A percentile compares a stretch with the other conserved stretches of the same genome.
phyloP scores from a whole-genome alignment of 2,888 invertebrate species.

The Panzeria rudis region DNA sequence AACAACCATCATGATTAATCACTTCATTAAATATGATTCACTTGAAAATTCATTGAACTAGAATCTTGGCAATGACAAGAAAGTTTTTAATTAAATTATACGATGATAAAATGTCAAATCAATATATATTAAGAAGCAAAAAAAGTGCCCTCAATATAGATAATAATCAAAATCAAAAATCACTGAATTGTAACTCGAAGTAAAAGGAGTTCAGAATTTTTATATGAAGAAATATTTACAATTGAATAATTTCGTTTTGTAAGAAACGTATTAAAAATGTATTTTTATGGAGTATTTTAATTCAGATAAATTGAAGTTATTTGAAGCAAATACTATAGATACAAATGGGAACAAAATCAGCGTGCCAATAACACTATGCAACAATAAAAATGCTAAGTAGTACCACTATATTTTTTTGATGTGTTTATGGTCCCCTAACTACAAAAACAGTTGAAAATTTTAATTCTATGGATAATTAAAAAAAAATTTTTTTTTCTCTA shows the following conservation, averaged over 20 bases:
- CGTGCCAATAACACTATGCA: too few relatives aligned
- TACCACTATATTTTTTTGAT: too few relatives aligned
- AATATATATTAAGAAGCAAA: background rate
- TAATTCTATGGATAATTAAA: too few relatives aligned
- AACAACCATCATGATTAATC: slow-evolving; percentile 22
- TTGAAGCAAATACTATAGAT: background rate
- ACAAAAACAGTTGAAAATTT: too few relatives aligned
- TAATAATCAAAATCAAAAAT: slow-evolving; percentile 48
- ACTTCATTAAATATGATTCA: slow-evolving; percentile 42
- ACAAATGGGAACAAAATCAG: too few relatives aligned
- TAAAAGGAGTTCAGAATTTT: slow-evolving; percentile 58
- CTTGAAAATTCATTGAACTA: slow-evolving; percentile 63
- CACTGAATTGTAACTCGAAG: slow-evolving; percentile 55
- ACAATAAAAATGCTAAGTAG: too few relatives aligned
- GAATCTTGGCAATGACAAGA: slow-evolving; percentile 37
- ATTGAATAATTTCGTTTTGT: slow-evolving; percentile 23
- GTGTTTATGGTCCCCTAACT: too few relatives aligned
- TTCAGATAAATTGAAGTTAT: slow-evolving; percentile 1
- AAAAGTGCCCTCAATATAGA: slow-evolving; percentile 4
- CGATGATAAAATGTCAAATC: slow-evolving; percentile 32
- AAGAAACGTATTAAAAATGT: background rate
- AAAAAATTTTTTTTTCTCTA: too few relatives aligned
- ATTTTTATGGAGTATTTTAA: background rate
- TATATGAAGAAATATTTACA: slow-evolving; percentile 22
- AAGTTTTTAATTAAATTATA: slow-evolving; percentile 35